phyloP scores from a whole-genome alignment of 1,140 invertebrate species.

The Drosophila mauritiana region DNA sequence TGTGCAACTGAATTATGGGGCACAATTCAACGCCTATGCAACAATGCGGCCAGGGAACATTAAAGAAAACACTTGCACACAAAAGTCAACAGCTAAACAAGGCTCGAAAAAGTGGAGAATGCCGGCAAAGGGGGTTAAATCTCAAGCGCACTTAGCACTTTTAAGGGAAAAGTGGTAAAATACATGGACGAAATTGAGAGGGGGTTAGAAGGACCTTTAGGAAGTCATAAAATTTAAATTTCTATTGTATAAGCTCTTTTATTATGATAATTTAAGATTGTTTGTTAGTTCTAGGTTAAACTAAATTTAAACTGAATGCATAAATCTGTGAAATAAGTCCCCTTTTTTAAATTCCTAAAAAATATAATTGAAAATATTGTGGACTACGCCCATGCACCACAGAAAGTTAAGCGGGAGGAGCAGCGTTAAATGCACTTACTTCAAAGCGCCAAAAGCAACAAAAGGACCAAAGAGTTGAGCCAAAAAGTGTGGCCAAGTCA shows the following conservation, averaged over 20 bases:
- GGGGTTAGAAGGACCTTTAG: neutral
- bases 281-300: no score
- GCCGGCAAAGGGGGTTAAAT: conserved; percentile 25
- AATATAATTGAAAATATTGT: neutral
- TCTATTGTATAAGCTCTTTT: neutral
- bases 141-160: conserved; percentile 69
- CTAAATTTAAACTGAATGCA: no score
- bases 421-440: conserved; percentile 73
- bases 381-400: conserved; percentile 3
- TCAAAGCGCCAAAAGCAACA: conserved; percentile 68
- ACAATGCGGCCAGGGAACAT: conserved; percentile 29
- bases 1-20: conserved; percentile 31
- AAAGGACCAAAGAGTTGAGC: conserved; percentile 65
- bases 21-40: conserved; percentile 13
- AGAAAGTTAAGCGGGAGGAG: conserved; percentile 17
- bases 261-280: neutral
- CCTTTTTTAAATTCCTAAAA: neutral
- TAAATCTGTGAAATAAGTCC: no score
- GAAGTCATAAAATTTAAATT: neutral
- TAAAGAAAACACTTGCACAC: conserved; percentile 64
- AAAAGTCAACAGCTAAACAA: conserved; percentile 74
- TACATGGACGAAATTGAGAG: neutral
- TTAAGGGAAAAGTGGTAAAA: conserved; percentile 1
- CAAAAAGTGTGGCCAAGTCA: conserved; percentile 68
- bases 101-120: conserved; percentile 33